Base-by-base conservation (phyloP, 2,888 invertebrate species). In the Eueremaeus valkanovi region DNA sequence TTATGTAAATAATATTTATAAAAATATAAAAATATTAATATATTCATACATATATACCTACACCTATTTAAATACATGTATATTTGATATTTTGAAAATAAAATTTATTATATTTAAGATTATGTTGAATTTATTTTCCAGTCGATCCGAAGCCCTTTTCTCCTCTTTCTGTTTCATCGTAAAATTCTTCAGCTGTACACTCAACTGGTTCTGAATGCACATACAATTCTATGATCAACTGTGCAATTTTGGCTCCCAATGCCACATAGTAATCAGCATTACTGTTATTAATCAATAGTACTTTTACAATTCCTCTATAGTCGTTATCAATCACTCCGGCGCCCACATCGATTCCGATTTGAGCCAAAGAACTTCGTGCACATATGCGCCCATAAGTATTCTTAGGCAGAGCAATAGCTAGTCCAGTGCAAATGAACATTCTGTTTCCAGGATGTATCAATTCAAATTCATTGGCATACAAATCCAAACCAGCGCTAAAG, bases 151-250 rank as follows among this genome's bases (percentile, higher is more conserved):
- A 79, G 18, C 79, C 79, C 24, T 74, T 74, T 42, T 75, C 72
- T n/a, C 77, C 78, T 45, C 79, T 68, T 21, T 74, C 74, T 24
- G 79, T 79, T 86, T 97, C 92, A n/a, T n/a, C n/a, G 81, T 88
- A 84, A 13, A 96, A 82, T 31, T 90, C 88, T 61, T 61, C 31
- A 18, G 89, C 89, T 86, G 97, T 93, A n/a, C n/a, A n/a, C n/a
- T n/a, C n/a, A 81, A 88, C 84, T 13, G 96, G 82, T 29, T 90
- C 89, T 0, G 97, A 94, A 81, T 93, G 91, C 80, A 85, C 77
- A 97, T 95, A 81, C 87, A 88, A n/a, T 84, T 99, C 97, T 21
- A 61, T 31, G 29, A 61, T 61, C 16, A 61, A 5, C 24, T 61
- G 61, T 29, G 61, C 61, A 61, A 61, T 31, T 31, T 31, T 6